Conservation (phyloP, 1,140 invertebrate genomes). For the Penaeus japonicus region DNA sequence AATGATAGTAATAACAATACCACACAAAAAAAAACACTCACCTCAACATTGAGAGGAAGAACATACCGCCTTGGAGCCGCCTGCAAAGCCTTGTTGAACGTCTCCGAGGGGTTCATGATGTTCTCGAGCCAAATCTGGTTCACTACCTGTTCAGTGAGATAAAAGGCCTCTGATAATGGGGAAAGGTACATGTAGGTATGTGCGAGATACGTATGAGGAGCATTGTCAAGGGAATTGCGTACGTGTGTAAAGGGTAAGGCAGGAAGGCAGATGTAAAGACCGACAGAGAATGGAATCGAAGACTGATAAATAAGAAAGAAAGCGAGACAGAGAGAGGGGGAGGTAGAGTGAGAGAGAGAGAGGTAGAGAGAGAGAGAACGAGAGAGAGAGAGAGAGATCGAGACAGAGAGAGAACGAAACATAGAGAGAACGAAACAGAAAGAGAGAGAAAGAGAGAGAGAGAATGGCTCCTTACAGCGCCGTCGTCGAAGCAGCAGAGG, state of each 20-base stretch:
- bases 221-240: no score
- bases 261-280: no score
- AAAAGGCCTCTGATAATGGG: neutral
- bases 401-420: neutral
- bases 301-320: no score
- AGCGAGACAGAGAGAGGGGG: no score
- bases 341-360: no score
- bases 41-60: neutral
- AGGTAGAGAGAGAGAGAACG: no score
- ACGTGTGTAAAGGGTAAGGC: no score
- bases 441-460: no score
- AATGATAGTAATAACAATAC: no score
- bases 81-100: conserved; percentile 25
- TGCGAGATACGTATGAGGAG: no score
- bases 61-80: neutral
- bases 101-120: neutral
- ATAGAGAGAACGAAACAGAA: neutral
- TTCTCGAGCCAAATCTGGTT: conserved; percentile 33
- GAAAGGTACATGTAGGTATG: neutral
- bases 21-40: neutral
- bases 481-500: conserved; percentile 8
- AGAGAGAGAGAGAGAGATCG: no score
- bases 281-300: no score
- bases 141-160: neutral
- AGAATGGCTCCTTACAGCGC: neutral